Evolutionary conservation across 2,888 invertebrate species (phyloP).

Genomic region (Megamerina dolium): DNA sequence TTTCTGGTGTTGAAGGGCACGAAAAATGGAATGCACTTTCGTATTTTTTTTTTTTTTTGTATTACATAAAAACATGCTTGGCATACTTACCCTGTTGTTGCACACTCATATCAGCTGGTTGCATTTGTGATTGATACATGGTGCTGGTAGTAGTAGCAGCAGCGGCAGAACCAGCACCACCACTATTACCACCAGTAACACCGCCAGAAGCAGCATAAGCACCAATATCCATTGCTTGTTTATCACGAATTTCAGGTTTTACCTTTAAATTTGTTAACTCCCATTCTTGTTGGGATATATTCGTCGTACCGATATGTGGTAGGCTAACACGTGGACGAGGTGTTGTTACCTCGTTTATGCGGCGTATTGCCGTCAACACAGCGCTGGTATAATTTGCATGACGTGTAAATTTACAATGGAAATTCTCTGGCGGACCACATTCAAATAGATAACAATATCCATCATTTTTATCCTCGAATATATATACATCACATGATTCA

Average conservation of each 20-base stretch:
- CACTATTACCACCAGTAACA: constrained; percentile 4
- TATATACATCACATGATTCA: constrained; percentile 80
- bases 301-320: constrained; percentile 5
- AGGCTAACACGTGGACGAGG: constrained; percentile 26
- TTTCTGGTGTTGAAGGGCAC: background rate
- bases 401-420: constrained; percentile 86
- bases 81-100: constrained; percentile 12
- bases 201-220: background rate
- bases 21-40: too few relatives aligned
- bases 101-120: constrained; percentile 12
- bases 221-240: constrained; percentile 8
- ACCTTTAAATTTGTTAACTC: constrained; percentile 47
- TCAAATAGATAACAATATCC: constrained; percentile 88
- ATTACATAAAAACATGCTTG: too few relatives aligned
- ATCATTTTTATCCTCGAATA: constrained; percentile 79
- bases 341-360: constrained; percentile 29
- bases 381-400: constrained; percentile 86
- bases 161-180: constrained; percentile 2
- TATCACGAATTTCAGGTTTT: constrained; percentile 38
- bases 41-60: too few relatives aligned
- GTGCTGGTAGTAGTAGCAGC: constrained; percentile 3
- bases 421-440: constrained; percentile 84
- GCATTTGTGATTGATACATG: background rate
- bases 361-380: constrained; percentile 61
- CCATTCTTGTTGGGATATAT: constrained; percentile 47